phyloP scores from a whole-genome alignment of 2,797 vertebrate species.

The Austrolebias charrua region DNA sequence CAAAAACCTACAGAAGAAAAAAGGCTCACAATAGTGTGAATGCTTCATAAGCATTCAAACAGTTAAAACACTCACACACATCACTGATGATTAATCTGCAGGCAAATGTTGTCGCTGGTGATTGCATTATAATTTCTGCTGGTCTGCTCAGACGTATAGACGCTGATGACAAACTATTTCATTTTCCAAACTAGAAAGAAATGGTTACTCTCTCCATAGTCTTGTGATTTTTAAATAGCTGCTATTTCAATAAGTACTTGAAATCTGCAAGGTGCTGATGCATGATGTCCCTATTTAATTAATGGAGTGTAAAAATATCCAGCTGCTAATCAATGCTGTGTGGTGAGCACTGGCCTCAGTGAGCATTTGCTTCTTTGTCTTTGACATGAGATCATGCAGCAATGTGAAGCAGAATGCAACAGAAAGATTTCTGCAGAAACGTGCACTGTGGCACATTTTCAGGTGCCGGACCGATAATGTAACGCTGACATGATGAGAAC shows the following conservation, averaged over 20 bases:
- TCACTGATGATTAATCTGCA: background rate
- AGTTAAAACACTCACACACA: background rate
- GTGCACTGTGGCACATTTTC: constrained; percentile 15
- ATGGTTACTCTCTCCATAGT: constrained; percentile 8
- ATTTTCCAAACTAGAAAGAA: constrained; percentile 9
- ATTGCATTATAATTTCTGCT: constrained; percentile 1
- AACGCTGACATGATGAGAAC: constrained; percentile 23
- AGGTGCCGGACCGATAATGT: constrained; percentile 28
- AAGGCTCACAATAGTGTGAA: too few species aligned
- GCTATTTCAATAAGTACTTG: constrained; percentile 43
- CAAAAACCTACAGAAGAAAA: too few species aligned
- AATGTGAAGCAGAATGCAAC: constrained; percentile 14
- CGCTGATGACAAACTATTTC: constrained; percentile 7
- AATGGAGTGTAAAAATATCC: constrained; percentile 53
- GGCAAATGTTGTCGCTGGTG: constrained; percentile 6
- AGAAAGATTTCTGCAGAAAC: constrained; percentile 3
- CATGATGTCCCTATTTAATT: constrained; percentile 45
- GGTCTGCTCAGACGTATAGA: background rate
- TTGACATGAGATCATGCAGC: constrained; percentile 10
- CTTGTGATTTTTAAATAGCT: constrained; percentile 36
- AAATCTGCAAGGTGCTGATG: constrained; percentile 39
- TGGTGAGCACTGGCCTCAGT: constrained; percentile 40
- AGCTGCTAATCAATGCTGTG: constrained; percentile 49
- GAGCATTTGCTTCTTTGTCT: constrained; percentile 21
- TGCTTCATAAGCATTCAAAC: background rate